Conservation (phyloP, 2,888 invertebrate species). For the Caenorhabditis sp. region DNA sequence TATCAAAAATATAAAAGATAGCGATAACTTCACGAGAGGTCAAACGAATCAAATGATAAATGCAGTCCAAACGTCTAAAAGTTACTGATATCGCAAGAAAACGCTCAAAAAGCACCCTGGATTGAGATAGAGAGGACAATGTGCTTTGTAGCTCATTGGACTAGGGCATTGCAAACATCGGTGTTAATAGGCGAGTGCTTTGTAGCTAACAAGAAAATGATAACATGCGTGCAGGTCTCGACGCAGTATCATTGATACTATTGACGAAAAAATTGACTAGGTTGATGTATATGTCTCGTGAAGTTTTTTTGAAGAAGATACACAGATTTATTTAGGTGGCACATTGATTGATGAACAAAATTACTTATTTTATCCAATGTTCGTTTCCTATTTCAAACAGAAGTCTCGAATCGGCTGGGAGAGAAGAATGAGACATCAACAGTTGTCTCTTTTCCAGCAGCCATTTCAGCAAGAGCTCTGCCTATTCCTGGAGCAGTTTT, state of each 20-base stretch:
- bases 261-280: too few relatives aligned
- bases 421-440: slow-evolving; percentile 69
- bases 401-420: slow-evolving; percentile 38
- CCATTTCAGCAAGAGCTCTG: slow-evolving; percentile 64
- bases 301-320: too few relatives aligned
- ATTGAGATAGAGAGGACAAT: background rate
- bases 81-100: background rate
- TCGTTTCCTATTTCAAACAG: background rate
- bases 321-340: background rate
- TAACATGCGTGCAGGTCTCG: background rate
- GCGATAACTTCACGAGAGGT: slow-evolving; percentile 3
- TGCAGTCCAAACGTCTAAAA: background rate
- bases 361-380: too few relatives aligned
- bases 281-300: too few relatives aligned
- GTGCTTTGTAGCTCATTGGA: background rate
- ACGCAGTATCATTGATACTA: background rate
- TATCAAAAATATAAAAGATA: slow-evolving; percentile 13
- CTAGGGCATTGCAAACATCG: background rate
- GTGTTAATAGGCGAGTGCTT: background rate
- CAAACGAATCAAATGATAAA: slow-evolving; percentile 5
- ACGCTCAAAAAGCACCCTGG: background rate
- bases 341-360: background rate
- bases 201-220: background rate
- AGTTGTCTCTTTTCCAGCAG: slow-evolving; percentile 55
- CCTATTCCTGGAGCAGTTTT: slow-evolving; percentile 73